Evolutionary conservation across 1,140 invertebrate species (phyloP).

Genomic region (Metaphire vulgaris): DNA sequence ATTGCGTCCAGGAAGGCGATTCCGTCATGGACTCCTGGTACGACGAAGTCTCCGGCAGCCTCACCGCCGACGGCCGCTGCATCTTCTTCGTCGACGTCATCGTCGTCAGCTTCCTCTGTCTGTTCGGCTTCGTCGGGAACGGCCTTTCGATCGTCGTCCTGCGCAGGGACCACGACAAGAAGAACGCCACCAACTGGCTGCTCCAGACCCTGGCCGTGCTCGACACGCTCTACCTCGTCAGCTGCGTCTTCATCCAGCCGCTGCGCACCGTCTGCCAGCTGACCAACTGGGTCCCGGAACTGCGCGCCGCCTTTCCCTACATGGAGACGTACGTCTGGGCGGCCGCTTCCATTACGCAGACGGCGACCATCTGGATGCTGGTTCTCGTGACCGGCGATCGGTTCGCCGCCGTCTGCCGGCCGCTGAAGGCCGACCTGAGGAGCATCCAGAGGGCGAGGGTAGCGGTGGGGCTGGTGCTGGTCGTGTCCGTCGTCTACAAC

Average conservation of each 20-base stretch:
- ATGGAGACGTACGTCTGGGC: slow-evolving; percentile 24
- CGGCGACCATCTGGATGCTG: slow-evolving; percentile 26
- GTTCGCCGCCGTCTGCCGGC: slow-evolving; percentile 27
- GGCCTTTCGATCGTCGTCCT: slow-evolving; percentile 25
- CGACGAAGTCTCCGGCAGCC: no score
- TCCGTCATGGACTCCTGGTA: no score
- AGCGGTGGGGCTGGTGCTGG: slow-evolving; percentile 4
- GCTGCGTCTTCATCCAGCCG: slow-evolving; percentile 29
- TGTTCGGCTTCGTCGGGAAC: slow-evolving; percentile 29
- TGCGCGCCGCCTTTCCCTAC: slow-evolving; percentile 16
- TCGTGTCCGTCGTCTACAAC: slow-evolving; percentile 29
- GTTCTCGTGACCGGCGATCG: slow-evolving; percentile 29
- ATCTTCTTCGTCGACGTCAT: slow-evolving; percentile 25
- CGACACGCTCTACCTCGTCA: slow-evolving; percentile 28
- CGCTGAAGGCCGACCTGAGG: slow-evolving; percentile 16
- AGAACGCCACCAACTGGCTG: slow-evolving; percentile 25
- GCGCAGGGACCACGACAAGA: slow-evolving; percentile 19
- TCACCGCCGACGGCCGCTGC: slow-evolving; percentile 8
- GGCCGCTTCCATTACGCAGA: slow-evolving; percentile 26
- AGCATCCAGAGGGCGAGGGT: slow-evolving; percentile 11
- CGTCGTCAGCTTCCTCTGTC: slow-evolving; percentile 18
- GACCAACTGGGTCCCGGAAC: slow-evolving; percentile 23
- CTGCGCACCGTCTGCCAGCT: slow-evolving; percentile 21
- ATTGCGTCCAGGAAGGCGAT: no score
- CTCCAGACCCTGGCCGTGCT: slow-evolving; percentile 25